These are phyloP conservation scores for Enteromius mattozi DNA, from an alignment of 2,797 vertebrate genomes.

Conservation along the genomic window DNA sequence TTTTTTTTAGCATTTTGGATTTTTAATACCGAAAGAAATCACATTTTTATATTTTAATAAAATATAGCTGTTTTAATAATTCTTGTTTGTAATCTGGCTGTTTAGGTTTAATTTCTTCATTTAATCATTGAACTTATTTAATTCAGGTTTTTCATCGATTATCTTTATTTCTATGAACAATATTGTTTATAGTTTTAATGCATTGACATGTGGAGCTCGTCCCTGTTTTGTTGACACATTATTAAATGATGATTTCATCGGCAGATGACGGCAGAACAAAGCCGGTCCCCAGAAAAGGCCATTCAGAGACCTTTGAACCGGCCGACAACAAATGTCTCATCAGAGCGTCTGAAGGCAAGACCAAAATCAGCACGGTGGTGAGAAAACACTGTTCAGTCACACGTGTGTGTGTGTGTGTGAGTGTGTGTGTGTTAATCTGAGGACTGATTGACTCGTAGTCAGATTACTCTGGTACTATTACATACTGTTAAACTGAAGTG, in stretches of 20 bases:
- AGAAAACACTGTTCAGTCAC: conserved; percentile 59
- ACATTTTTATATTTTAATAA: too few species aligned
- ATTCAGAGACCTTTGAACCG: conserved; percentile 87
- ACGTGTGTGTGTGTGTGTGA: background rate
- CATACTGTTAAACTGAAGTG: too few species aligned
- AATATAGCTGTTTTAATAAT: too few species aligned
- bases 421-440: background rate
- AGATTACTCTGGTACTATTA: background rate
- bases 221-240: background rate
- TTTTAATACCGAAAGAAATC: too few species aligned
- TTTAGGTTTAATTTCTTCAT: too few species aligned
- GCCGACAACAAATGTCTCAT: conserved; percentile 96
- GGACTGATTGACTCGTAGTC: background rate
- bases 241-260: background rate
- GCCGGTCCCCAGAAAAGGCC: conserved; percentile 90
- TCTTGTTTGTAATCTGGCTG: too few species aligned
- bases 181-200: background rate
- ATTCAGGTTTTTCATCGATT: background rate
- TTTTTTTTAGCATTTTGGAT: too few species aligned
- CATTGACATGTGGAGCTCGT: background rate
- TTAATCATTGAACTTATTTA: too few species aligned
- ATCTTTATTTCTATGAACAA: background rate
- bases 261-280: conserved; percentile 95
- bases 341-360: conserved; percentile 96
- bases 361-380: conserved; percentile 98